These are phyloP conservation scores for Sinhomidia bicolor DNA, from an alignment of 2,888 invertebrate species.

Conservation along the genomic window DNA sequence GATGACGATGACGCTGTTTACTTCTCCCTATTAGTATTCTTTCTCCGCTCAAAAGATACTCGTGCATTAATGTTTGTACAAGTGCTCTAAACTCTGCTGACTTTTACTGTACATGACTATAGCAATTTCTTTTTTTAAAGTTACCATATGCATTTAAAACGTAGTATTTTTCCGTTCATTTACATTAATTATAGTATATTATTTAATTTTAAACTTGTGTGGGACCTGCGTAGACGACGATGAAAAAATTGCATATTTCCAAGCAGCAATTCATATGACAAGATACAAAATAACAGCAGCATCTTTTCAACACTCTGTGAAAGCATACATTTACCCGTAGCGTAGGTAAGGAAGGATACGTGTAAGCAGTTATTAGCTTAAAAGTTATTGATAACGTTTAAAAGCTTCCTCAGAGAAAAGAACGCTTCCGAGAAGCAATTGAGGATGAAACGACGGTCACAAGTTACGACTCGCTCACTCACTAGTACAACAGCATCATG, in stretches of 20 bases:
- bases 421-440: background rate
- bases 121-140: background rate
- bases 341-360: background rate
- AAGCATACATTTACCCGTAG: no score
- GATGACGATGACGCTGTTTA: background rate
- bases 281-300: no score
- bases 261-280: no score
- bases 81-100: slow-evolving; percentile 23
- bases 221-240: no score
- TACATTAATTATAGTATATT: background rate
- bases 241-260: no score
- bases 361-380: background rate
- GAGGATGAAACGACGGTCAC: slow-evolving; percentile 24
- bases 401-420: background rate
- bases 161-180: background rate
- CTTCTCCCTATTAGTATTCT: background rate
- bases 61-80: slow-evolving; percentile 29
- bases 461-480: background rate
- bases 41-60: background rate
- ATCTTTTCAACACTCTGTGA: no score
- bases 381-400: background rate
- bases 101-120: background rate
- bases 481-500: no score
- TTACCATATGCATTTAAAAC: background rate
- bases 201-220: slow-evolving; percentile 12